phyloP scores from a whole-genome alignment of 2,113 vertebrate genomes.

The Sphyrna mokarran region DNA sequence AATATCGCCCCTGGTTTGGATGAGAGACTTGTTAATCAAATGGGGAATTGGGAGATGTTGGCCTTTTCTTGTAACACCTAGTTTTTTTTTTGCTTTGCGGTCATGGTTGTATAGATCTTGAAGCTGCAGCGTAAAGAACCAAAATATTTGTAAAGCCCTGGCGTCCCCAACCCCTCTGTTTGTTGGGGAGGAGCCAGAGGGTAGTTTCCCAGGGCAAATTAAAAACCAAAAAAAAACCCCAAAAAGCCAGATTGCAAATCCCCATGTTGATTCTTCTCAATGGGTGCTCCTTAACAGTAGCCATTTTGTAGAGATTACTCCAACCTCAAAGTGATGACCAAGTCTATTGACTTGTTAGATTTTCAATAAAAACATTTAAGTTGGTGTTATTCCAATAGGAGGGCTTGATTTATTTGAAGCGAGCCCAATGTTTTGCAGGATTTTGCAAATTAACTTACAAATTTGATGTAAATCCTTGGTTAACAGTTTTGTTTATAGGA shows the following conservation, averaged over 20 bases:
- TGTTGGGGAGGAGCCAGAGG: not conserved
- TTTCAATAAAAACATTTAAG: not conserved
- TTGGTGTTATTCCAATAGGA: not conserved
- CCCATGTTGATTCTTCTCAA: not conserved
- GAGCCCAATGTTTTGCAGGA: not conserved
- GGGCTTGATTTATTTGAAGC: not conserved
- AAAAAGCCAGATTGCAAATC: not conserved
- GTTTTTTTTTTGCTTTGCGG: not conserved
- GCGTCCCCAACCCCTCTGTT: not conserved
- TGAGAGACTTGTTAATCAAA: not conserved
- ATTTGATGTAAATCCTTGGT: not conserved
- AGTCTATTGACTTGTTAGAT: not conserved
- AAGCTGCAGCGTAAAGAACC: not conserved
- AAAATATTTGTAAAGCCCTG: not conserved
- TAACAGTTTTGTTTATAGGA: slow-evolving; percentile 47
- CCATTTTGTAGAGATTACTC: not conserved
- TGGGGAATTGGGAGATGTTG: slow-evolving; percentile 3
- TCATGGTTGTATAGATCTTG: not conserved
- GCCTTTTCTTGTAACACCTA: too few relatives aligned
- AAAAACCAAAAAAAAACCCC: too few relatives aligned
- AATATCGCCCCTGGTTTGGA: not conserved
- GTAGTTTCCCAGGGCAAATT: not conserved
- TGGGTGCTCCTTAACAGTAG: not conserved
- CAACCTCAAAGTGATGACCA: not conserved
- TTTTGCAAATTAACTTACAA: not conserved